Percentiles rank a stretch among this genome's conserved stretches.
Evolutionary conservation across 2,797 vertebrate genomes (phyloP).

Genomic region (Microtus obscurus): DNA sequence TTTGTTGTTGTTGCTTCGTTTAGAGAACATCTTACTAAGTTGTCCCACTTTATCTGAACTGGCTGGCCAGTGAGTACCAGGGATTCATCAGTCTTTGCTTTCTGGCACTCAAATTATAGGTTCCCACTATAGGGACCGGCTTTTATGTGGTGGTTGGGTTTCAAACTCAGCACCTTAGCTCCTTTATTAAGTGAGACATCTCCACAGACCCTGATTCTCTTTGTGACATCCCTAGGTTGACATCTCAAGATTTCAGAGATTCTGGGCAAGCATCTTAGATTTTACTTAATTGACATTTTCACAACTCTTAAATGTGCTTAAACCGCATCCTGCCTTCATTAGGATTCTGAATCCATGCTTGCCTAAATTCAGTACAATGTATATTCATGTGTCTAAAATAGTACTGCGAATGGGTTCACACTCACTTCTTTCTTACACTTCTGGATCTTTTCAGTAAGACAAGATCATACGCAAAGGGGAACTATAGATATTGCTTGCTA

Average conservation of each 20-base stretch:
- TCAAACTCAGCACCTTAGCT: not conserved
- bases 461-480: conserved; percentile 49
- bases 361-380: not conserved
- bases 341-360: conserved; percentile 37
- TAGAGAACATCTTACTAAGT: not conserved
- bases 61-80: not conserved
- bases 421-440: conserved; percentile 43
- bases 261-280: not conserved
- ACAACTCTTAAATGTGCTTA: conserved; percentile 13
- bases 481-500: not conserved
- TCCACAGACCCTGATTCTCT: not conserved
- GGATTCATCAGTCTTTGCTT: not conserved
- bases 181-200: not conserved
- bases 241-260: not conserved
- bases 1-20: not conserved
- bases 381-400: conserved; percentile 49
- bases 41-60: not conserved
- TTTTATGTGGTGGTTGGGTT: not conserved
- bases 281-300: conserved; percentile 16
- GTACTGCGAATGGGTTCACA: conserved; percentile 16
- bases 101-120: not conserved
- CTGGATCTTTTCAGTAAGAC: conserved; percentile 41
- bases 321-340: not conserved
- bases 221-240: not conserved
- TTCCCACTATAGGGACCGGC: no score